These are phyloP conservation scores for Diorhabda elongata DNA, from an alignment of 1,140 invertebrate genomes.

Conservation along the genomic window DNA sequence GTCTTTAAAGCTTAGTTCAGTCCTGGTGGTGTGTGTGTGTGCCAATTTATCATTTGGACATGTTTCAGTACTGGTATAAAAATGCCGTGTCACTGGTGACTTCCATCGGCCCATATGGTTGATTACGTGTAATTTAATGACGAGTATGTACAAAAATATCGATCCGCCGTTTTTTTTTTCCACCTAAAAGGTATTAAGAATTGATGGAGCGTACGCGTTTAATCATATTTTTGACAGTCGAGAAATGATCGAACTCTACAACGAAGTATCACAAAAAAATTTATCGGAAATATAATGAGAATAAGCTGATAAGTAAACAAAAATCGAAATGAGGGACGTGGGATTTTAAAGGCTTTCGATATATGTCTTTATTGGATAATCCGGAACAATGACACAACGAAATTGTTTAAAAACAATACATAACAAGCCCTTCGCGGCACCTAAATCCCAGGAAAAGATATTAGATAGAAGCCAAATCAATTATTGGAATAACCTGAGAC, in stretches of 20 bases:
- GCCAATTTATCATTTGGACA: neutral
- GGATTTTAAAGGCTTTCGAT: no score
- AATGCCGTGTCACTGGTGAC: neutral
- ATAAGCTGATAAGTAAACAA: no score
- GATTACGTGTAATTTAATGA: neutral
- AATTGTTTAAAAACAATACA: no score
- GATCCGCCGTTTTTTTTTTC: neutral
- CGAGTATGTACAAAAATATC: conserved; percentile 1
- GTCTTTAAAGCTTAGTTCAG: neutral
- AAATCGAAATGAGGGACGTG: no score
- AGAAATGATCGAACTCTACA: neutral
- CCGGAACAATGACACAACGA: no score
- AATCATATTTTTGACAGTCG: neutral
- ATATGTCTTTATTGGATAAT: no score
- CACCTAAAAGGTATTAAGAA: neutral
- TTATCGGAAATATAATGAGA: no score
- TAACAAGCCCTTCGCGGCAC: no score
- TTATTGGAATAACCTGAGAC: no score
- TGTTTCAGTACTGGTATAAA: neutral
- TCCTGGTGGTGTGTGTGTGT: neutral
- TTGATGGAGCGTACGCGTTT: conserved; percentile 1
- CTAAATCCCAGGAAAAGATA: no score
- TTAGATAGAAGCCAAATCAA: no score
- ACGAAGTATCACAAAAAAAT: no score
- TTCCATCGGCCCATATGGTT: neutral